These are phyloP conservation scores for Steinernema feltiae DNA, from an alignment of 1,140 invertebrate genomes.

Conservation along the genomic window DNA sequence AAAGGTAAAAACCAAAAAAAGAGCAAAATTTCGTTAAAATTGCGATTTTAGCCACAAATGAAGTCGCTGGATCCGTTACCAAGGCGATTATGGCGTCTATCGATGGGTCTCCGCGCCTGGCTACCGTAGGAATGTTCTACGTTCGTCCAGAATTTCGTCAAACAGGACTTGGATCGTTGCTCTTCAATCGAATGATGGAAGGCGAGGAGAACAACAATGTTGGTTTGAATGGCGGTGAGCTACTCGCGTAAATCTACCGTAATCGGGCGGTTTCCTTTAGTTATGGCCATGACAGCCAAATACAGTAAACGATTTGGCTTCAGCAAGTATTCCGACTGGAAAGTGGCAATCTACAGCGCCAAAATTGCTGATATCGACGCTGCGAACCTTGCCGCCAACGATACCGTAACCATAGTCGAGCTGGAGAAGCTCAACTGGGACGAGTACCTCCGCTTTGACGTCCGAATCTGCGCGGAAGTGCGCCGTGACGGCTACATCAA, in stretches of 20 bases:
- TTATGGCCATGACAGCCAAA: background rate
- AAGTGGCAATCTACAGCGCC: background rate
- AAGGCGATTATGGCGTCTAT: background rate
- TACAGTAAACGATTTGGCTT: background rate
- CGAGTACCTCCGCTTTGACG: background rate
- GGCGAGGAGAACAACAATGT: background rate
- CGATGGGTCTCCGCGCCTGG: background rate
- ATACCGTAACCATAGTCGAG: background rate
- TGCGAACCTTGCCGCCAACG: background rate
- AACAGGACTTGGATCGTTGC: background rate
- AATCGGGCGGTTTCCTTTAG: background rate
- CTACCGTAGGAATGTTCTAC: background rate
- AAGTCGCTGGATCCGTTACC: background rate
- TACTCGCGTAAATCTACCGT: background rate
- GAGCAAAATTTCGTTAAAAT: background rate
- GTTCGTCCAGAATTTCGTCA: background rate
- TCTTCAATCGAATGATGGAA: background rate
- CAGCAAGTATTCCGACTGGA: background rate
- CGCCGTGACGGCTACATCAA: background rate
- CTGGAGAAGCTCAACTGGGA: background rate
- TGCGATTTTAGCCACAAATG: background rate
- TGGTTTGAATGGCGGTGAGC: background rate
- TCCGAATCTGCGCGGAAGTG: background rate
- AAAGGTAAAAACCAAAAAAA: background rate
- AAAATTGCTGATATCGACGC: background rate